Evolutionary conservation across 2,113 vertebrate genomes (phyloP).

Genomic region (Cryptomyrus ogoouensis): DNA sequence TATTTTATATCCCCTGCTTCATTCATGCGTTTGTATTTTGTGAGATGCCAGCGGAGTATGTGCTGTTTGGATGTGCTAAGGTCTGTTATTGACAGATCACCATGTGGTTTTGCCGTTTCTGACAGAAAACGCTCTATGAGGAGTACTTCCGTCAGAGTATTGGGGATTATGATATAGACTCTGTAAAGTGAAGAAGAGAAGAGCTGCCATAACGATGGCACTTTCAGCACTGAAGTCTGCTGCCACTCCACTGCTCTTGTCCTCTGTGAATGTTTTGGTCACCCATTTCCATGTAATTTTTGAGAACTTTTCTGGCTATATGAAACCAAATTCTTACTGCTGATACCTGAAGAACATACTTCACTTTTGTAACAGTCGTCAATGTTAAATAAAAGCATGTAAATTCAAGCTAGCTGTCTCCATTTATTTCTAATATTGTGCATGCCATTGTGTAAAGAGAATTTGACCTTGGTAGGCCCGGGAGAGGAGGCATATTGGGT

Average conservation of each 20-base stretch:
- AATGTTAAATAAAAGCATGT: background rate
- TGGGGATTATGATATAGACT: slow-evolving; percentile 67
- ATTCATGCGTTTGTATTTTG: background rate
- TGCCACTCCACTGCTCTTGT: background rate
- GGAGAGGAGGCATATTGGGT: too few species aligned
- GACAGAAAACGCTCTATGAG: slow-evolving; percentile 68
- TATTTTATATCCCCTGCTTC: background rate
- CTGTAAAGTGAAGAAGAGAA: slow-evolving; percentile 24
- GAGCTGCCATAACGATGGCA: background rate
- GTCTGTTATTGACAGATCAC: background rate
- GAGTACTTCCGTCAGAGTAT: slow-evolving; percentile 74
- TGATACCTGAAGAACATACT: background rate
- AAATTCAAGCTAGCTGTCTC: background rate
- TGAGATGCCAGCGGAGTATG: background rate
- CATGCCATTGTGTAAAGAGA: background rate
- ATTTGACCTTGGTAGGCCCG: background rate
- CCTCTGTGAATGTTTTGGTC: background rate
- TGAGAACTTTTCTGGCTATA: background rate
- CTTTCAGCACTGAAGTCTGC: background rate
- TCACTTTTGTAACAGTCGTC: background rate
- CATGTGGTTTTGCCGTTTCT: background rate
- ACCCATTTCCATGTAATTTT: background rate
- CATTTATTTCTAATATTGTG: background rate
- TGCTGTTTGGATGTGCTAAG: background rate
- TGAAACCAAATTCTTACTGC: background rate